Evolutionary conservation across 2,888 invertebrate genomes (phyloP).

Genomic region (Rosalia funebris): DNA sequence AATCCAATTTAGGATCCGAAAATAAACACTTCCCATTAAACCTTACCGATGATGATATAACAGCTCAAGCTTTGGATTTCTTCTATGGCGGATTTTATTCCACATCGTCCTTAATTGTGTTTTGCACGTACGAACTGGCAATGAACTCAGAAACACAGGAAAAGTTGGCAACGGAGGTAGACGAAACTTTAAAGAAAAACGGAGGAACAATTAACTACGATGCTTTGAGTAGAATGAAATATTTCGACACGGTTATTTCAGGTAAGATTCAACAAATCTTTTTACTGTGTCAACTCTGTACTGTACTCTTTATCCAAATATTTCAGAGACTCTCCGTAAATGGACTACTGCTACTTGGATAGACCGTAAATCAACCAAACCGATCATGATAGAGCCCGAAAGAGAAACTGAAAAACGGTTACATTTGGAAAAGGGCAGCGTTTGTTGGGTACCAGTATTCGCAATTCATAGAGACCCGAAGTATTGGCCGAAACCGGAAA

Average conservation of each 20-base stretch:
- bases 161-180: constrained; percentile 67
- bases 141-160: constrained; percentile 69
- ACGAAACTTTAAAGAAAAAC: constrained; percentile 54
- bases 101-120: constrained; percentile 63
- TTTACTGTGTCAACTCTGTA: too few species aligned
- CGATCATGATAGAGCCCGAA: constrained; percentile 57
- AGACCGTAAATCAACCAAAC: constrained; percentile 66
- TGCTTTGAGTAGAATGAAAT: constrained; percentile 64
- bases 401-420: constrained; percentile 42
- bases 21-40: constrained; percentile 19
- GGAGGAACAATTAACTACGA: constrained; percentile 61
- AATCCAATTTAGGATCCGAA: constrained; percentile 28
- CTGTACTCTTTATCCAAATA: too few species aligned
- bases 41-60: constrained; percentile 64
- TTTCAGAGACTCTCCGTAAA: constrained; percentile 65
- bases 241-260: constrained; percentile 66
- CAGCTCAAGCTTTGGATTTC: constrained; percentile 68
- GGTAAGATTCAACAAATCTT: too few species aligned
- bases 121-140: constrained; percentile 69
- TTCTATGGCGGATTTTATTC: constrained; percentile 68
- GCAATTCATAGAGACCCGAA: constrained; percentile 62
- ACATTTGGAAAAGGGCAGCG: constrained; percentile 49
- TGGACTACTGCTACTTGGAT: constrained; percentile 65
- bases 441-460: constrained; percentile 56
- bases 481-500: constrained; percentile 63